Conservation (phyloP, 2,113 vertebrate genomes). For the Nannospalax galili region DNA sequence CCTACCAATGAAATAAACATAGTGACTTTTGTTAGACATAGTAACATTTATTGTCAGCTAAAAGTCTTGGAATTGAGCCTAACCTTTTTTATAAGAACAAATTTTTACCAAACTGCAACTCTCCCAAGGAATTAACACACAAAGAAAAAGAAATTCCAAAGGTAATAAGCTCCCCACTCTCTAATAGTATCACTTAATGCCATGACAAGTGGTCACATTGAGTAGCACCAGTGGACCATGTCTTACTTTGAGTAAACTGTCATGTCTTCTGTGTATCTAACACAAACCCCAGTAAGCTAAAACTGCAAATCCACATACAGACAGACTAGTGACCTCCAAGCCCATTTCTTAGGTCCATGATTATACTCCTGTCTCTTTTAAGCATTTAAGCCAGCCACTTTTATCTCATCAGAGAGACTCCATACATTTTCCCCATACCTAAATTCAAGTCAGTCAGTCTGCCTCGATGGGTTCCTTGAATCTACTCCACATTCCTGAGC, state of each 20-base stretch:
- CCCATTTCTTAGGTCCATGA: background rate
- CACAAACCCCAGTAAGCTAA: background rate
- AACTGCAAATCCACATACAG: background rate
- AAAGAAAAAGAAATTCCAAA: slow-evolving; percentile 17
- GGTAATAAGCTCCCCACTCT: background rate
- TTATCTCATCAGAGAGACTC: background rate
- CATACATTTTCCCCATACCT: background rate
- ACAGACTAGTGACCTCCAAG: background rate
- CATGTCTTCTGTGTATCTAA: background rate
- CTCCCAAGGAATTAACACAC: background rate
- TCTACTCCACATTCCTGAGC: background rate
- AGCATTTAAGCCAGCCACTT: background rate
- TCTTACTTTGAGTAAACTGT: background rate
- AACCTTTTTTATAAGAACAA: background rate
- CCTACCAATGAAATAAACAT: background rate
- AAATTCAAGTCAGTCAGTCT: background rate
- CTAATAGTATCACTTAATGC: background rate
- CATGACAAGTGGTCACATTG: background rate
- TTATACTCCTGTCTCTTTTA: background rate
- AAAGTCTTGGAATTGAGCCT: background rate
- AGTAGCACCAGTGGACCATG: background rate
- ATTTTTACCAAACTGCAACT: background rate
- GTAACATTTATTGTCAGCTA: background rate
- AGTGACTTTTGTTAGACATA: no score
- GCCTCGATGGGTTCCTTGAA: background rate